Conservation (phyloP, 2,888 invertebrate genomes). For the Pelosia muscerda region DNA sequence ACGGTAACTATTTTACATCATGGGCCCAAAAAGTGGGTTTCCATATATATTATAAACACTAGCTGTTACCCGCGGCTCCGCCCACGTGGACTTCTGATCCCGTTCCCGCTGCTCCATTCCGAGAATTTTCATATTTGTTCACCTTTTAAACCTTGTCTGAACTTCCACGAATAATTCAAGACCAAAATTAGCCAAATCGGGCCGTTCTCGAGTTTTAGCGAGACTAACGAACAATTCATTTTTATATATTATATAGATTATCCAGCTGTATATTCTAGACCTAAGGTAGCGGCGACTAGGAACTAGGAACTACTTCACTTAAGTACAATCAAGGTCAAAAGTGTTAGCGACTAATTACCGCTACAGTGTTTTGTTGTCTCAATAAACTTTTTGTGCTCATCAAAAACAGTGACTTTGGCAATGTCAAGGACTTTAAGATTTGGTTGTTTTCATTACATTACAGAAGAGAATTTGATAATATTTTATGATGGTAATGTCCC, state of each 20-base stretch:
- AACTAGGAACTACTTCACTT: slow-evolving; percentile 12
- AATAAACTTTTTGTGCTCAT: slow-evolving; percentile 43
- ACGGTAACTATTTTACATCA: no score
- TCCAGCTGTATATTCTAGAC: background rate
- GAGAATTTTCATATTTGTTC: no score
- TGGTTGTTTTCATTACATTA: background rate
- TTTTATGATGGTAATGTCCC: background rate
- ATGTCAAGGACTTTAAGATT: slow-evolving; percentile 7
- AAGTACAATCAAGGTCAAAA: slow-evolving; percentile 17
- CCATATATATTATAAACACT: background rate
- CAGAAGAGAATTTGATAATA: background rate
- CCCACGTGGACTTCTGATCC: no score
- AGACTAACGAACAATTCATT: no score
- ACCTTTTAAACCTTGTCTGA: no score
- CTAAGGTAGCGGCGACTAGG: slow-evolving; percentile 1
- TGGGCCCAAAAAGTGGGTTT: no score
- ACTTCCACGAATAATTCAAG: no score
- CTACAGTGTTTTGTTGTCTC: slow-evolving; percentile 28
- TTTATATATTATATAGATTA: no score
- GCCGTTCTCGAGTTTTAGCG: no score
- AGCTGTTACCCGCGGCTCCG: no score
- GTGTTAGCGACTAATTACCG: slow-evolving; percentile 15
- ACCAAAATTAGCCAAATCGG: no score
- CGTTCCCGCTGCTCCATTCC: no score
- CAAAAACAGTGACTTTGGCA: slow-evolving; percentile 10